These are phyloP conservation scores for Remorina albescens DNA, from an alignment of 2,797 vertebrate genomes.

Conservation along the genomic window DNA sequence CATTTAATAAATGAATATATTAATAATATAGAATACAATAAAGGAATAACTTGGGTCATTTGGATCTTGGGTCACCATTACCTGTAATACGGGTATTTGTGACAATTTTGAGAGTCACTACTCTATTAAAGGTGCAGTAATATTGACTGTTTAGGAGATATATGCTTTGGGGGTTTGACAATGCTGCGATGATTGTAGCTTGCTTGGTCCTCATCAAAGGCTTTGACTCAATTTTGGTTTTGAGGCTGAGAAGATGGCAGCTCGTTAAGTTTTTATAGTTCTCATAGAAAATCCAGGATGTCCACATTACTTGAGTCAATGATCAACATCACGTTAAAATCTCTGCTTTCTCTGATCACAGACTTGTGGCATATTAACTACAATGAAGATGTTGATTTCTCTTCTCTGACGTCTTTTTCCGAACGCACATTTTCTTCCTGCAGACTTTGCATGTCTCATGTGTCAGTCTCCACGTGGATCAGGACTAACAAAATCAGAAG, in stretches of 20 bases:
- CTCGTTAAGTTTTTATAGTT: not conserved
- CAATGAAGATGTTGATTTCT: not conserved
- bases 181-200: not conserved
- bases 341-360: not conserved
- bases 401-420: not conserved
- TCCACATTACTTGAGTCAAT: not conserved
- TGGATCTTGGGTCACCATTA: too few relatives aligned
- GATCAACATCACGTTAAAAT: not conserved
- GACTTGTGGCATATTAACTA: conserved; percentile 1
- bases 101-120: not conserved
- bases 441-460: conserved; percentile 27
- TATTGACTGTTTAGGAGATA: too few relatives aligned
- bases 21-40: too few relatives aligned
- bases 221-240: not conserved
- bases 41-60: too few relatives aligned
- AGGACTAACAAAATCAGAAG: conserved; percentile 42
- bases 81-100: too few relatives aligned
- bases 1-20: too few relatives aligned
- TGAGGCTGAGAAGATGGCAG: not conserved
- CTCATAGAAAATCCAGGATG: not conserved
- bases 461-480: conserved; percentile 67
- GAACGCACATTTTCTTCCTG: conserved; percentile 1
- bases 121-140: not conserved
- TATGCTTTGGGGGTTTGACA: not conserved
- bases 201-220: not conserved